Evolutionary conservation across 2,113 vertebrate species (phyloP).

Genomic region (Dipodomys ordii): DNA sequence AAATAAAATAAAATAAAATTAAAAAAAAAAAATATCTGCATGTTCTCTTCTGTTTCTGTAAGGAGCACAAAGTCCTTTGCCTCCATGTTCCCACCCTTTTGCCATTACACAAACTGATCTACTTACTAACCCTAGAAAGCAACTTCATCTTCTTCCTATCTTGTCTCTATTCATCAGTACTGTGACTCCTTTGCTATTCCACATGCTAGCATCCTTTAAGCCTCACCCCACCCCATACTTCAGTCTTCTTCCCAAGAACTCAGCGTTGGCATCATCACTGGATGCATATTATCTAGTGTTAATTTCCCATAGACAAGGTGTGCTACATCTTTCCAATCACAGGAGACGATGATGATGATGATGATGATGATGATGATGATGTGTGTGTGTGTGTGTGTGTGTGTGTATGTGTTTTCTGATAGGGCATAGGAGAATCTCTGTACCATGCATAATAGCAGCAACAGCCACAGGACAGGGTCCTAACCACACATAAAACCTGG

Average conservation of each 20-base stretch:
- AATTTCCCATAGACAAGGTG: background rate
- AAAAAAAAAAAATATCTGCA: background rate
- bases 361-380: too few relatives aligned
- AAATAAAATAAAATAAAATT: too few relatives aligned
- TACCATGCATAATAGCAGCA: background rate
- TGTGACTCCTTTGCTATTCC: background rate
- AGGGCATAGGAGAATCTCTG: background rate
- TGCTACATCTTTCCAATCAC: background rate
- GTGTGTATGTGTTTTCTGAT: too few relatives aligned
- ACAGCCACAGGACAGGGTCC: rapidly evolving
- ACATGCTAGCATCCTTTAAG: background rate
- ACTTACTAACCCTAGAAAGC: background rate
- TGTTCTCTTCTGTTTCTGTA: background rate
- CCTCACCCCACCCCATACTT: background rate
- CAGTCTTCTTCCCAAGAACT: background rate
- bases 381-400: too few relatives aligned
- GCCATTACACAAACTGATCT: background rate
- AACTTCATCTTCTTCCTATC: background rate
- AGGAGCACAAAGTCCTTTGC: background rate
- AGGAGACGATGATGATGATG: too few relatives aligned
- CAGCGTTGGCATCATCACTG: background rate
- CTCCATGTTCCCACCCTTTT: background rate
- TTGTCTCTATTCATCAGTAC: background rate
- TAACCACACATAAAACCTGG: background rate
- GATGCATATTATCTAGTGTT: background rate